Evolutionary conservation across 2,113 vertebrate genomes (phyloP).

Genomic region (Lophius piscatorius): DNA sequence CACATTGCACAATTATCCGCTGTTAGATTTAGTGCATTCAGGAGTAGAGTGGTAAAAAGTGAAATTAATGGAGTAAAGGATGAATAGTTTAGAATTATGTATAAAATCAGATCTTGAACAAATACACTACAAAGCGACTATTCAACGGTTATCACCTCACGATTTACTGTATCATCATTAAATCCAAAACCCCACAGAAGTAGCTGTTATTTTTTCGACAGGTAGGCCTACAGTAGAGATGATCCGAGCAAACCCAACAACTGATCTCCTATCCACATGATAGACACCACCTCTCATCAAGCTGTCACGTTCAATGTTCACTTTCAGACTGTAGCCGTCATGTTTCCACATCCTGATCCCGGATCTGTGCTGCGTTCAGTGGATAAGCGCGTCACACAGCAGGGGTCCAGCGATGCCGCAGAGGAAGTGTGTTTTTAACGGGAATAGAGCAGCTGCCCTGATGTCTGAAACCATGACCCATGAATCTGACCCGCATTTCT

Average conservation of each 20-base stretch:
- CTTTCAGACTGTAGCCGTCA: constrained; percentile 36
- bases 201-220: background rate
- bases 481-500: constrained; percentile 40
- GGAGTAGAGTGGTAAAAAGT: too few species aligned
- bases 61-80: too few species aligned
- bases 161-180: background rate
- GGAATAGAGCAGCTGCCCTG: constrained; percentile 29
- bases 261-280: constrained; percentile 20
- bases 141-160: background rate
- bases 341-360: constrained; percentile 61
- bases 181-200: background rate
- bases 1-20: too few species aligned
- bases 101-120: too few species aligned
- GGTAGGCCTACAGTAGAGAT: too few species aligned
- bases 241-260: too few species aligned
- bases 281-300: constrained; percentile 45
- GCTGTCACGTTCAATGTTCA: constrained; percentile 41
- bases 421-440: constrained; percentile 61
- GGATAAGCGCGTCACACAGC: constrained; percentile 65
- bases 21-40: too few species aligned
- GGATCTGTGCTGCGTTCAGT: constrained; percentile 46
- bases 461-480: constrained; percentile 53
- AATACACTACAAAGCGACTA: too few species aligned
- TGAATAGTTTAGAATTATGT: too few species aligned
- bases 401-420: constrained; percentile 52